Base-by-base conservation (phyloP, 37 sponge, comb jelly and placozoan genomes). In the Ianthella basta region DNA sequence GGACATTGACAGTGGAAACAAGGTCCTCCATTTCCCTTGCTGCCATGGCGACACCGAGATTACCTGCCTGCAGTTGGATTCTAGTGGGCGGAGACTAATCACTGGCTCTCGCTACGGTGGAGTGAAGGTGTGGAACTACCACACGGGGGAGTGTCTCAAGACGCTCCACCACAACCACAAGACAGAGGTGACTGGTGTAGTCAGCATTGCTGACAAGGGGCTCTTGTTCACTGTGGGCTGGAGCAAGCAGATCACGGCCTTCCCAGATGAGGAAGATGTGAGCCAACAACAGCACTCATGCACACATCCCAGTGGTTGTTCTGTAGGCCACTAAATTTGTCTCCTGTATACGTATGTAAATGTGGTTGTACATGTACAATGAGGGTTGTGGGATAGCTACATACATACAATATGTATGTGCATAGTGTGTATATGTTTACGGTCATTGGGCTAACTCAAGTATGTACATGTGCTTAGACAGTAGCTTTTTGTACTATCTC, bases 81-180 rank as follows among this genome's bases (percentile, higher is more conserved):
- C 37, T 36, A 67, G 75, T 19, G 97, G 93, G 14, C 55, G 89
- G 36, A 68, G 94, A 36, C 83, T 99, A 27, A 55, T 99, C 75
- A 99, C 97, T 38, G 97, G 96, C 15, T 91, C 97, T 35, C 81
- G 95, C 1, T 81, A 69, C 8, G 99, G 99, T 67, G 89, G 93
- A 53, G 84, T 97, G 19, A 99, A 95, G 90, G 97, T 94, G 30
- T 85, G 74, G 91, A 91, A 95, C 82, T 86, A 55, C 59, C 34
- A 67, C 61, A 93, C 66, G 15, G 89, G 92, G n/a, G 87, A 91
- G 77, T 95, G 96, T 61, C 80, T 91, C 38, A 89, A 91, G 83
- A 78, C 60, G 53, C 56, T 91, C 65, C 65, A 91, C 78, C 59
- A 20, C 10, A 53, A 13, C 13, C 65, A 74, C 20, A 61, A 87